Evolutionary conservation across 2,888 invertebrate genomes (phyloP).

Genomic region (Napeogenes inachia): DNA sequence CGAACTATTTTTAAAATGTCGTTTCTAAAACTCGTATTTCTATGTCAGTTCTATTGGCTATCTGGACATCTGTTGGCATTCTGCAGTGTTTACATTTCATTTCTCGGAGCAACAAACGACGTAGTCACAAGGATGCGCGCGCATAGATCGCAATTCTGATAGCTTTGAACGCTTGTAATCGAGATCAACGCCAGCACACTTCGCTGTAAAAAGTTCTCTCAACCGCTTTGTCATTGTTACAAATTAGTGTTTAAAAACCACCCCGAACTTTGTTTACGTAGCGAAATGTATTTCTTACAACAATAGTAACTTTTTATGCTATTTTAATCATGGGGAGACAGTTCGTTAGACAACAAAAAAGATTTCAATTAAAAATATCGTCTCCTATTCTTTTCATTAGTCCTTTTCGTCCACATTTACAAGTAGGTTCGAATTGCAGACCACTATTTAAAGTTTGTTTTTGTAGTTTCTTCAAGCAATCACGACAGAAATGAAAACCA

Average conservation of each 20-base stretch:
- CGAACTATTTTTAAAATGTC: conserved; percentile 19
- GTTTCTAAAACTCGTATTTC: conserved; percentile 46
- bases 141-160: conserved; percentile 67
- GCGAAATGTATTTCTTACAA: no score
- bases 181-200: conserved; percentile 40
- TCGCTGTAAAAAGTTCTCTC: conserved; percentile 22
- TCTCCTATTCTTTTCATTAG: no score
- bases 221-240: conserved; percentile 21
- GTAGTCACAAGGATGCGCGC: conserved; percentile 57
- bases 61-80: conserved; percentile 73
- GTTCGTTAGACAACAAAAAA: no score
- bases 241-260: conserved; percentile 22
- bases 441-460: conserved; percentile 5
- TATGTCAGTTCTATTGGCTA: conserved; percentile 63
- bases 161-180: conserved; percentile 66
- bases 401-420: conserved; percentile 16
- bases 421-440: conserved; percentile 8
- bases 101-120: conserved; percentile 68
- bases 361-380: no score
- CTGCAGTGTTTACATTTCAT: conserved; percentile 73
- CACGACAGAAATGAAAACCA: conserved; percentile 25
- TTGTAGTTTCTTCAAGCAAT: conserved; percentile 16
- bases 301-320: no score
- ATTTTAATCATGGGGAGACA: no score
- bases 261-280: conserved; percentile 14